Evolutionary conservation across 2,113 vertebrate species (phyloP), one percentile per base, ranked within the genome.

Genomic region (Narcine bancroftii): DNA sequence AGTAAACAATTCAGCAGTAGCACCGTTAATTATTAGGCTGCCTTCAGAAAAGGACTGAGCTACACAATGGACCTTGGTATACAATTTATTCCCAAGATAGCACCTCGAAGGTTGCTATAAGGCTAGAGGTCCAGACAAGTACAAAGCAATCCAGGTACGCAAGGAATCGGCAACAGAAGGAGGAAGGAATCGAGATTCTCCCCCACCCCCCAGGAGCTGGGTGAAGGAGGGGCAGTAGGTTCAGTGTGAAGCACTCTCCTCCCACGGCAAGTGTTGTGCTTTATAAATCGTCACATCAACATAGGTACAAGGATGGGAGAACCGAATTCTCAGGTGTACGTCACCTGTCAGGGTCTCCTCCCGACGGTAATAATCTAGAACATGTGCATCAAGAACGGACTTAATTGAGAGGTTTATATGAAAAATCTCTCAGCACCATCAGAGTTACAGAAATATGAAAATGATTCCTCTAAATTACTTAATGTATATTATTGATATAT

Each of bases 391-490:
- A 60, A 87, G 33, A 87, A 87, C 53, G 13, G 42, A 79, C 45
- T 47, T 87, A 63, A 87, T 87, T 33, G n/a, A 11, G 89, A 66
- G 87, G 89, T 47, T 91, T 71, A 69, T 91, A 91, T 26, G 65
- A 66, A 91, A 45, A 13, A 69, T 91, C 63, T 42, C 65, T 66
- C 63, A 91, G 89, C 89, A 91, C 89, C 89, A 91, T 91, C 87
- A 69, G 53, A 87, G 65, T 91, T 69, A 91, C 24, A 69, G 89
- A 69, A 91, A 91, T 91, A 91, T 69, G 65, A 91, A 91, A 91
- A 91, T 69, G 65, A 91, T 91, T 65, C 89, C 89, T 91, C 89
- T 91, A 91, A 69, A 69, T 91, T 91, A 69, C 65, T 91, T 91
- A 69, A 69, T 45, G 89, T 47, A 45, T 91, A 91, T 69, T 91